phyloP scores from a whole-genome alignment of 2,113 vertebrate species.

The Cyphomyrus discorhynchus region DNA sequence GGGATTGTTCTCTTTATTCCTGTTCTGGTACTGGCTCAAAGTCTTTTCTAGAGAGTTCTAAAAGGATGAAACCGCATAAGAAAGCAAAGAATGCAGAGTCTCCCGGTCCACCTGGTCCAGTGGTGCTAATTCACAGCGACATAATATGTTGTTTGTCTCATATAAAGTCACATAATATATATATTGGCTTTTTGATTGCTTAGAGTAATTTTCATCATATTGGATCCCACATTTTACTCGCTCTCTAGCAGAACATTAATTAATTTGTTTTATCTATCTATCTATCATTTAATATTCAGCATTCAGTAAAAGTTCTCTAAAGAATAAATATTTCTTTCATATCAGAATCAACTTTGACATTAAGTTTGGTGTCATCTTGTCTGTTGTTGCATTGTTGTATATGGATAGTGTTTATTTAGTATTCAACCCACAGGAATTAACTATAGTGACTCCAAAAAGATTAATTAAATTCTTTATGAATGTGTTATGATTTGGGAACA shows the following conservation, averaged over 20 bases:
- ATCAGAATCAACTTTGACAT: not conserved
- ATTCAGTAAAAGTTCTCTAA: not conserved
- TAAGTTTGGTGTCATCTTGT: not conserved
- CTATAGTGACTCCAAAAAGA: slow-evolving; percentile 6
- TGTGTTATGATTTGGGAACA: slow-evolving; percentile 7
- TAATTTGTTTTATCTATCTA: not conserved
- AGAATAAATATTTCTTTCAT: not conserved
- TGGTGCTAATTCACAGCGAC: not conserved
- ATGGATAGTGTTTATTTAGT: not conserved
- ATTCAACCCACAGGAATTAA: slow-evolving; percentile 1
- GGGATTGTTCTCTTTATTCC: not conserved
- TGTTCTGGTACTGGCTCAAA: not conserved
- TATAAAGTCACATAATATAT: not conserved
- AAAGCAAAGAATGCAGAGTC: not conserved
- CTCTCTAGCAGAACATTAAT: not conserved
- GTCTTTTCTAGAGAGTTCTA: not conserved
- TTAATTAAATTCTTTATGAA: slow-evolving; percentile 6
- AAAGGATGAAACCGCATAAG: not conserved
- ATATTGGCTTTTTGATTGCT: not conserved
- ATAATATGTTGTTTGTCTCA: not conserved
- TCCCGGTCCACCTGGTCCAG: not conserved
- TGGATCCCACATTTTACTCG: not conserved
- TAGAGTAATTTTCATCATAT: not conserved
- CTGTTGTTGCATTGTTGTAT: not conserved
- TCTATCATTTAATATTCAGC: not conserved